These are phyloP conservation scores for Poeciliopsis presidionis DNA, from an alignment of 2,797 vertebrate species.

Conservation along the genomic window DNA sequence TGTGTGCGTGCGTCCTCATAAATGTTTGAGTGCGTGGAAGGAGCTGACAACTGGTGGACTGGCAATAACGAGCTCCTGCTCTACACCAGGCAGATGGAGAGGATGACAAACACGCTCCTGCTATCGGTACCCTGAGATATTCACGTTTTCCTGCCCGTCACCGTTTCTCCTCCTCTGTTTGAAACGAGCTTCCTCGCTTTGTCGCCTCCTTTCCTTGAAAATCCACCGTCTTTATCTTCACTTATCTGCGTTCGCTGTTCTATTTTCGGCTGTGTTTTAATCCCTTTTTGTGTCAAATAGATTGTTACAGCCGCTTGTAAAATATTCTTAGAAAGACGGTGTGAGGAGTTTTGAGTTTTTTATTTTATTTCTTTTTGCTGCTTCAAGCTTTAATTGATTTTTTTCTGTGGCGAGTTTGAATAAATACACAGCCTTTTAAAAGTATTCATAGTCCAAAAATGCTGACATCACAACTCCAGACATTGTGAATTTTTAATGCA, in stretches of 20 bases:
- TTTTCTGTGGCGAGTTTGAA: slow-evolving; percentile 3
- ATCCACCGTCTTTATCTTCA: slow-evolving; percentile 2
- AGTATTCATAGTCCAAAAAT: neutral
- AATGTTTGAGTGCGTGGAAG: slow-evolving; percentile 66
- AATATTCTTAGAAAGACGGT: slow-evolving; percentile 51
- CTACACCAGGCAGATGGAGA: slow-evolving; percentile 78
- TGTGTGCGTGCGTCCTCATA: slow-evolving; percentile 58
- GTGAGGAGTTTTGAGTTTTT: neutral
- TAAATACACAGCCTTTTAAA: neutral
- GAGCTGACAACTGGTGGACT: slow-evolving; percentile 64
- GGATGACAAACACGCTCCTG: slow-evolving; percentile 68
- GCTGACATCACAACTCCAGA: neutral
- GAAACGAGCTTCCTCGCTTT: slow-evolving; percentile 42
- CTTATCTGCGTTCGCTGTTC: slow-evolving; percentile 22
- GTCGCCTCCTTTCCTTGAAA: slow-evolving; percentile 31
- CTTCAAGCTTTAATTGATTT: slow-evolving; percentile 36
- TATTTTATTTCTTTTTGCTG: neutral
- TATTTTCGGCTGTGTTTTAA: slow-evolving; percentile 63
- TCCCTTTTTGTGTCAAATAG: slow-evolving; percentile 58
- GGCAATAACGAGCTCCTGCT: slow-evolving; percentile 76
- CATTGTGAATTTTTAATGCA: neutral
- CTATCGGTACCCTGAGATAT: slow-evolving; percentile 32
- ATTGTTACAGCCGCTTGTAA: slow-evolving; percentile 46
- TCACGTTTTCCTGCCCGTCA: slow-evolving; percentile 26
- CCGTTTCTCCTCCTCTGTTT: slow-evolving; percentile 39